Percentiles rank a stretch among this genome's conserved stretches.
Conservation (phyloP, 2,113 vertebrate species). For the Calcarius ornatus region DNA sequence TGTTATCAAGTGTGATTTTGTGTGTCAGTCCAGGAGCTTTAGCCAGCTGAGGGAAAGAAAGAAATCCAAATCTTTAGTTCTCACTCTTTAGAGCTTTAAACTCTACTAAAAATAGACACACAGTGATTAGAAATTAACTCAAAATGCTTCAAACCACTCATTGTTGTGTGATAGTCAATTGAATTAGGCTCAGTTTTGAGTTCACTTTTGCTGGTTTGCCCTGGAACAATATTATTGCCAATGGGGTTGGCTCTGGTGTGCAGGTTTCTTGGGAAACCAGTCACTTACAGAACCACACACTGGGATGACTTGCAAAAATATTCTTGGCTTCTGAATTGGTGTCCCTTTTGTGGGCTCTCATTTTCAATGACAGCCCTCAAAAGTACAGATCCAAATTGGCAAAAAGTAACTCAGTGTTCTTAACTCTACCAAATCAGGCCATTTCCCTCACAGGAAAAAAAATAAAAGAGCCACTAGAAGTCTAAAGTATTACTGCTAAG, state of each 20-base stretch:
- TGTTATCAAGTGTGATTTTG: background rate
- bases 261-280: background rate
- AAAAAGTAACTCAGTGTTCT: background rate
- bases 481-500: background rate
- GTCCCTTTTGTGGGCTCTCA: too few relatives aligned
- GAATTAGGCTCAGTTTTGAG: background rate
- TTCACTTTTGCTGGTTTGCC: background rate
- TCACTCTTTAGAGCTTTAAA: background rate
- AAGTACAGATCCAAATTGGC: background rate
- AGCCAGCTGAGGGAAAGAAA: background rate
- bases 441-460: background rate
- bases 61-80: background rate
- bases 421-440: background rate
- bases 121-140: background rate
- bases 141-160: background rate
- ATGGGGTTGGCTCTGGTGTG: background rate
- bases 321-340: background rate
- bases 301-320: background rate
- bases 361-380: background rate
- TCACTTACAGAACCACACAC: rapidly evolving
- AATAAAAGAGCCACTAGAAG: background rate
- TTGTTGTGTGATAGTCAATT: background rate
- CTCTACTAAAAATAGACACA: background rate
- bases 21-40: background rate
- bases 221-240: background rate